A percentile compares a stretch with the other conserved stretches of the same genome.
phyloP scores from a whole-genome alignment of 2,888 invertebrate genomes.

The Strigamia maritima region DNA sequence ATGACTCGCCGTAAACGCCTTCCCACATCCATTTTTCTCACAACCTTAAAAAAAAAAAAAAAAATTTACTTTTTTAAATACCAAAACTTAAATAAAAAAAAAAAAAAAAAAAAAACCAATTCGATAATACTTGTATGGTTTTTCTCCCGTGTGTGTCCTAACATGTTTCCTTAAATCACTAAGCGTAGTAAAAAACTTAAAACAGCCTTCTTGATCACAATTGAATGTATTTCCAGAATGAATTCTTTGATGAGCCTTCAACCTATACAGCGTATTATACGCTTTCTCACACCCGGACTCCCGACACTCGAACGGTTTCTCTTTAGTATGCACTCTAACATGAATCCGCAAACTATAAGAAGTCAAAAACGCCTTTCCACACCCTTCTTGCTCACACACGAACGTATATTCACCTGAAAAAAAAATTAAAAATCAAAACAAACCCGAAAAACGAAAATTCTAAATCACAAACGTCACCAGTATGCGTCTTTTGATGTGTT shows the following conservation, averaged over 20 bases:
- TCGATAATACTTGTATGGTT: slow-evolving; percentile 48
- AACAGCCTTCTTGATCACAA: slow-evolving; percentile 75
- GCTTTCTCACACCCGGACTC: slow-evolving; percentile 81
- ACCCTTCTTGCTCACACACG: slow-evolving; percentile 79
- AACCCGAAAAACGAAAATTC: neutral
- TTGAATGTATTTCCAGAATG: slow-evolving; percentile 95
- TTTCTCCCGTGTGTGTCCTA: slow-evolving; percentile 85
- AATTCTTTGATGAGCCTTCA: slow-evolving; percentile 80
- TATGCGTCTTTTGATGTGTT: slow-evolving; percentile 93
- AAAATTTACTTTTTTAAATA: too few relatives aligned
- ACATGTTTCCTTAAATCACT: slow-evolving; percentile 93
- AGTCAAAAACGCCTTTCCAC: slow-evolving; percentile 89
- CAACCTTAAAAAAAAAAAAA: slow-evolving; percentile 61
- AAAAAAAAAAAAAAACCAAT: slow-evolving; percentile 40
- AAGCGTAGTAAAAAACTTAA: slow-evolving; percentile 87
- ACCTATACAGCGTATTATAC: slow-evolving; percentile 88
- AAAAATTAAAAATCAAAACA: neutral
- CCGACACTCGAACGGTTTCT: slow-evolving; percentile 84
- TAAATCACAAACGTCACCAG: slow-evolving; percentile 62
- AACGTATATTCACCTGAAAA: slow-evolving; percentile 95
- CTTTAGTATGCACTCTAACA: slow-evolving; percentile 86
- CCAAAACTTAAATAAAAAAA: neutral
- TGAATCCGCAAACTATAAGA: slow-evolving; percentile 94
- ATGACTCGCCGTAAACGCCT: slow-evolving; percentile 89
- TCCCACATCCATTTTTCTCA: slow-evolving; percentile 76